These are phyloP conservation scores for Lepidurus arcticus DNA, from an alignment of 1,140 invertebrate genomes.

Conservation along the genomic window DNA sequence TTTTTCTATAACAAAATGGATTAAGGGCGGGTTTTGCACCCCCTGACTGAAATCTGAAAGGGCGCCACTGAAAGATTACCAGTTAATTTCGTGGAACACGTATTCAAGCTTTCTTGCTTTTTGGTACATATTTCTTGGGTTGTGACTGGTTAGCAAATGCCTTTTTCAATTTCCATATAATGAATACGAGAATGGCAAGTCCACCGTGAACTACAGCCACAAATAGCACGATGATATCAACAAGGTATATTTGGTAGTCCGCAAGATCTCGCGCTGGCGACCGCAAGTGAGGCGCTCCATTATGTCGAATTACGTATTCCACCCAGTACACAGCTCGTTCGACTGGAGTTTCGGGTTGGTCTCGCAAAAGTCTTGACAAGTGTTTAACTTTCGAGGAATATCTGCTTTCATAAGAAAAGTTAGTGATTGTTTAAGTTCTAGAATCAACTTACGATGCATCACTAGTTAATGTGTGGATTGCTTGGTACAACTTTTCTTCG, in stretches of 20 bases:
- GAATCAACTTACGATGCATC: neutral
- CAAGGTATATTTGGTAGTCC: constrained; percentile 25
- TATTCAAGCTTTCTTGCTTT: too few relatives aligned
- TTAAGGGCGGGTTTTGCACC: too few relatives aligned
- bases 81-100: too few relatives aligned
- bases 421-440: neutral
- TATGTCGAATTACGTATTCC: constrained; percentile 38
- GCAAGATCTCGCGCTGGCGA: constrained; percentile 34
- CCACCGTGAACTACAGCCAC: too few relatives aligned
- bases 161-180: too few relatives aligned
- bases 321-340: constrained; percentile 37
- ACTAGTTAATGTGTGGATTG: constrained; percentile 27
- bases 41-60: neutral
- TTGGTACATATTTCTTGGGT: too few relatives aligned
- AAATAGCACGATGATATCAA: neutral
- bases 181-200: too few relatives aligned
- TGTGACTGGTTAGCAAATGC: too few relatives aligned
- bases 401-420: neutral
- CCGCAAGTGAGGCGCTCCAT: constrained; percentile 36
- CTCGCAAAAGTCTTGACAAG: constrained; percentile 30
- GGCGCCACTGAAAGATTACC: neutral
- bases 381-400: constrained; percentile 11
- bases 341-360: constrained; percentile 35
- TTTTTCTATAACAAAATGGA: too few relatives aligned
- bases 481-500: constrained; percentile 27